phyloP scores from a whole-genome alignment of 2,797 vertebrate genomes.

The Takifugu rubripes region DNA sequence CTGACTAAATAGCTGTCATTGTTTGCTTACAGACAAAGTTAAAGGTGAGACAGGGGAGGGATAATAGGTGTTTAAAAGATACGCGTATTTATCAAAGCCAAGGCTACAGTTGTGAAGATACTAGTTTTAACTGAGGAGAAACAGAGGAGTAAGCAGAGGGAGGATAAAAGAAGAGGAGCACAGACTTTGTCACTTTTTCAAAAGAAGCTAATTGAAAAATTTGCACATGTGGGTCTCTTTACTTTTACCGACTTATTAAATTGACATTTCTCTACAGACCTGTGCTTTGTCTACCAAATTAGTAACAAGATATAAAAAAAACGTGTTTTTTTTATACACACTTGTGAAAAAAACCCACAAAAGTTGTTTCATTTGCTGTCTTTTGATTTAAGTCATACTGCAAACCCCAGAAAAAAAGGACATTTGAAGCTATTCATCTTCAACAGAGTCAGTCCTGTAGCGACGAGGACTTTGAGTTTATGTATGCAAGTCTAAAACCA shows the following conservation, averaged over 20 bases:
- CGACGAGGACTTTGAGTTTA: neutral
- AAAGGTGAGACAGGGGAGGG: slow-evolving; percentile 54
- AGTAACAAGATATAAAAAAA: slow-evolving; percentile 33
- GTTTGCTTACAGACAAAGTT: slow-evolving; percentile 85
- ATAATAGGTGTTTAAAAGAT: slow-evolving; percentile 82
- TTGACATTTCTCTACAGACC: slow-evolving; percentile 8
- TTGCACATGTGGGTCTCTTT: slow-evolving; percentile 44
- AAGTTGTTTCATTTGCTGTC: too few species aligned
- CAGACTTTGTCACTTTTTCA: slow-evolving; percentile 32
- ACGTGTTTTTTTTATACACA: too few species aligned
- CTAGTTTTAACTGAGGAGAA: slow-evolving; percentile 33
- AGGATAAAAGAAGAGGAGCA: slow-evolving; percentile 14
- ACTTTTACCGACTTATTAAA: slow-evolving; percentile 28
- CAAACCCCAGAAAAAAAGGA: too few species aligned
- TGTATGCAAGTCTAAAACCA: neutral
- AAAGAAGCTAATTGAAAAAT: slow-evolving; percentile 51
- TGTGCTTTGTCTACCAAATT: slow-evolving; percentile 12
- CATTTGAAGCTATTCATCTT: too few species aligned
- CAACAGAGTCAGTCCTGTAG: too few species aligned
- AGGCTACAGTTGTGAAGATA: slow-evolving; percentile 48
- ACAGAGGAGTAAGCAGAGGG: neutral
- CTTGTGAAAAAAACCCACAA: too few species aligned
- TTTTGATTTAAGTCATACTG: too few species aligned
- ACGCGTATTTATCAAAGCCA: slow-evolving; percentile 53
- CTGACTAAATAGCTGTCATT: slow-evolving; percentile 83